Percentiles rank a stretch among this genome's conserved stretches.
phyloP scores from a whole-genome alignment of 1,140 invertebrate genomes.

The Drosophila setifemur region DNA sequence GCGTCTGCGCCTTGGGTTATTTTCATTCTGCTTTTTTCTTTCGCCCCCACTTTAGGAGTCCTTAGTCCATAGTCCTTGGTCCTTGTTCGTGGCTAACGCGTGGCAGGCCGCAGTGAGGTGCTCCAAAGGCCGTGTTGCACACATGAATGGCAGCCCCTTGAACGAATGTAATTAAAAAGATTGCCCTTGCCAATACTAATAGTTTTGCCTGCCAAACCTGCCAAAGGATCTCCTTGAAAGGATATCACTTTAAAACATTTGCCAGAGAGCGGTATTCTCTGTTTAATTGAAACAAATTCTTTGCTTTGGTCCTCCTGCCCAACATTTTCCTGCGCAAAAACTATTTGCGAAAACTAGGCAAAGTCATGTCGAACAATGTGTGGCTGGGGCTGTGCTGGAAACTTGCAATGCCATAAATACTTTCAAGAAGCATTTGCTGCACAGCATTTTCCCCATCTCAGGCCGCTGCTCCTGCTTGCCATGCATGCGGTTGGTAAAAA shows the following conservation, averaged over 20 bases:
- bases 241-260: background rate
- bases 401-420: slow-evolving; percentile 41
- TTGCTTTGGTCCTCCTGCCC: slow-evolving; percentile 7
- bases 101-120: slow-evolving; percentile 6
- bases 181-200: background rate
- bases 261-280: background rate
- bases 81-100: slow-evolving; percentile 32
- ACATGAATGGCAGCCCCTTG: slow-evolving; percentile 5
- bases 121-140: slow-evolving; percentile 24
- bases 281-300: slow-evolving; percentile 35
- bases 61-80: slow-evolving; percentile 35
- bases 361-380: slow-evolving; percentile 36
- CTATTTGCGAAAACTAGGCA: slow-evolving; percentile 29
- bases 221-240: background rate
- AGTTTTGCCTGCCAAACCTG: too few relatives aligned
- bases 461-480: background rate
- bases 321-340: slow-evolving; percentile 13
- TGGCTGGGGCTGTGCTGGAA: slow-evolving; percentile 24
- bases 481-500: slow-evolving; percentile 39
- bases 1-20: slow-evolving; percentile 67
- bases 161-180: background rate
- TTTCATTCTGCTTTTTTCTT: slow-evolving; percentile 24
- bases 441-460: slow-evolving; percentile 27
- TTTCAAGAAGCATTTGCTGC: slow-evolving; percentile 28
- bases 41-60: slow-evolving; percentile 34